Base-by-base conservation (phyloP, 2,888 invertebrate genomes). In the Volucella bombylans region DNA sequence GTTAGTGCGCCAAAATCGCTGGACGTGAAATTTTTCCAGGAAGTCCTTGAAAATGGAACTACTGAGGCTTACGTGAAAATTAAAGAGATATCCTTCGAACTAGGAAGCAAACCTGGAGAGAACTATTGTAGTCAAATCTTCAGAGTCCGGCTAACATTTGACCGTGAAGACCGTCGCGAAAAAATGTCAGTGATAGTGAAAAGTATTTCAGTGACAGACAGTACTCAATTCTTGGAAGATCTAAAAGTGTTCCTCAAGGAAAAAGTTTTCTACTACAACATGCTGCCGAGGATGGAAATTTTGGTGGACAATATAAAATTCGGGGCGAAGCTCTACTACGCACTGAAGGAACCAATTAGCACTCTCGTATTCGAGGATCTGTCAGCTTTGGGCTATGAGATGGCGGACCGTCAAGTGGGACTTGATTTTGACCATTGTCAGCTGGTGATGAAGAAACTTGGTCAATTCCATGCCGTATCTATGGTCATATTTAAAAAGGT, bases 391-490 rank as follows among this genome's bases (percentile, higher is more conserved):
- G 94, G 93, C 2, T 94, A 92, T 88, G 88, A 89, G 1, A 92
- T 93, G 90, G 91, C 92, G 0, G 90, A 93, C 87, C 92, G 94
- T 18, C 90, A 91, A 49, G 83, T 88, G 9, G 94, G 94, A 12
- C 89, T 94, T 6, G 92, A 93, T 87, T 88, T 92, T 65, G 89
- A 89, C 1, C 93, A 94, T 80, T 92, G 92, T 55, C 87, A 90
- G 38, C 52, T 93, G 47, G 92, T 93, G 3, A 87, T 94, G 12
- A 89, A 90, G 68, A 92, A 93, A 88, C 87, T 94, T 86, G 94
- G 93, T 0, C 92, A 91, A 87, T 93, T 93, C 87, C 94, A 94
- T 88, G 94, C 93, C 0, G 90, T 92, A 12, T 94, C 94, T 0
- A 92, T 93, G 82, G 90, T 93, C 39, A 87, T 93, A 68, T 91